A percentile compares a stretch with the other conserved stretches of the same genome.
phyloP scores from a whole-genome alignment of 2,888 invertebrate species.

The Smittia aterrima region DNA sequence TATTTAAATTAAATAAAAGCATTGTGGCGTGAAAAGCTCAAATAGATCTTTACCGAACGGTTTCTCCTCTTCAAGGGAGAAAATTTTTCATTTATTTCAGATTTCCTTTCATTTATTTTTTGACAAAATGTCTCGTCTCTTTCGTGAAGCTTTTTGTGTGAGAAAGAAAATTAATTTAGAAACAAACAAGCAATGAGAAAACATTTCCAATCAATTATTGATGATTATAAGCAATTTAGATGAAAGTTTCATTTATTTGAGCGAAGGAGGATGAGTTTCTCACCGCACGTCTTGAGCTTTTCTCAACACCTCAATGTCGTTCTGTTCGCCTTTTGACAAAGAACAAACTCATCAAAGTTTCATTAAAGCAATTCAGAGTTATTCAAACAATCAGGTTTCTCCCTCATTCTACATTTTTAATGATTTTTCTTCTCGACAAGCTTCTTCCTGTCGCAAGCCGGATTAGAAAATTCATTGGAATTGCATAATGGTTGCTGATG shows the following conservation, averaged over 20 bases:
- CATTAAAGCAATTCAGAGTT: slow-evolving; percentile 27
- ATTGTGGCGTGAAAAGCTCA: neutral
- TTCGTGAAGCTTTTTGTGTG: neutral
- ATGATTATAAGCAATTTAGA: neutral
- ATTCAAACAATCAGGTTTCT: slow-evolving; percentile 19
- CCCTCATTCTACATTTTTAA: neutral
- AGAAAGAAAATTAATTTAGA: neutral
- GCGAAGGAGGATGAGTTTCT: too few relatives aligned
- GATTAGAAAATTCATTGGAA: neutral
- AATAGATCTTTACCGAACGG: neutral
- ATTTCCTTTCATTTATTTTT: slow-evolving; percentile 35
- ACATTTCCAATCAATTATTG: slow-evolving; percentile 9
- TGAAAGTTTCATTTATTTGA: neutral
- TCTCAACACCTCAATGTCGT: neutral
- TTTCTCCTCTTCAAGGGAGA: too few relatives aligned
- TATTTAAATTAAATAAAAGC: slow-evolving; percentile 18
- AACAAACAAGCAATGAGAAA: neutral
- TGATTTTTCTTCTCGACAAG: neutral
- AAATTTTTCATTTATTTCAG: slow-evolving; percentile 38
- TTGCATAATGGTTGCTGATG: neutral
- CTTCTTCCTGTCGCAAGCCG: neutral
- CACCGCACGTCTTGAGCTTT: neutral
- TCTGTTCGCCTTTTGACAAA: neutral
- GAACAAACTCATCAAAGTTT: slow-evolving; percentile 15
- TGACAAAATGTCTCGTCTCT: slow-evolving; percentile 21